These are phyloP conservation scores for Venustaconcha ellipsiformis DNA, from an alignment of 1,140 invertebrate species.

Conservation along the genomic window DNA sequence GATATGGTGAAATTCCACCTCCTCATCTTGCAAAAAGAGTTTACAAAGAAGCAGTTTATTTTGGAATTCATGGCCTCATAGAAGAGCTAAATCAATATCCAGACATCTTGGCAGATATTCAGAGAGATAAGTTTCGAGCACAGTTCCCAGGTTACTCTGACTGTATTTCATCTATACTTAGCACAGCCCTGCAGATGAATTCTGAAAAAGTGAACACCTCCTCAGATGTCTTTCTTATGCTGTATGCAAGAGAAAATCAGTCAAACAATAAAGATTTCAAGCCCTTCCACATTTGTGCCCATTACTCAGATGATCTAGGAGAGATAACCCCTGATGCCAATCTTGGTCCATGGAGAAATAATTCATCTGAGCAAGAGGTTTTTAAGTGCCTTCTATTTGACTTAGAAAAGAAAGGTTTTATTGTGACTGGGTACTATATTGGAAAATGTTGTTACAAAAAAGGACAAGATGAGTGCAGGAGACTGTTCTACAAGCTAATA, in stretches of 20 bases:
- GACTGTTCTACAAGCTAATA: slow-evolving; percentile 30
- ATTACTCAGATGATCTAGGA: slow-evolving; percentile 17
- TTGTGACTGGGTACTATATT: slow-evolving; percentile 26
- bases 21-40: slow-evolving; percentile 35
- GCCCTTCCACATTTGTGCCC: slow-evolving; percentile 32
- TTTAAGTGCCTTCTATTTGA: slow-evolving; percentile 45
- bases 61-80: slow-evolving; percentile 49
- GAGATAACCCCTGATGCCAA: slow-evolving; percentile 26
- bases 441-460: slow-evolving; percentile 37
- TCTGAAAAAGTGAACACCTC: slow-evolving; percentile 28
- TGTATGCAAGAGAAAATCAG: slow-evolving; percentile 34
- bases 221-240: slow-evolving; percentile 28
- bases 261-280: slow-evolving; percentile 32
- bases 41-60: slow-evolving; percentile 55
- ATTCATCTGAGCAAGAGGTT: slow-evolving; percentile 40
- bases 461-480: slow-evolving; percentile 36
- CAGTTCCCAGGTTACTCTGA: slow-evolving; percentile 39
- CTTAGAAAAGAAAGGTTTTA: slow-evolving; percentile 39
- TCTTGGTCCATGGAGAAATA: slow-evolving; percentile 41
- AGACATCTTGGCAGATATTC: slow-evolving; percentile 38
- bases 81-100: slow-evolving; percentile 49
- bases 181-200: slow-evolving; percentile 17
- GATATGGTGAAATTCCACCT: slow-evolving; percentile 53
- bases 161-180: slow-evolving; percentile 35
- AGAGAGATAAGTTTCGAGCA: slow-evolving; percentile 40